Evolutionary conservation across 2,113 vertebrate species (phyloP).

Genomic region (Coptodon bakossiorum): DNA sequence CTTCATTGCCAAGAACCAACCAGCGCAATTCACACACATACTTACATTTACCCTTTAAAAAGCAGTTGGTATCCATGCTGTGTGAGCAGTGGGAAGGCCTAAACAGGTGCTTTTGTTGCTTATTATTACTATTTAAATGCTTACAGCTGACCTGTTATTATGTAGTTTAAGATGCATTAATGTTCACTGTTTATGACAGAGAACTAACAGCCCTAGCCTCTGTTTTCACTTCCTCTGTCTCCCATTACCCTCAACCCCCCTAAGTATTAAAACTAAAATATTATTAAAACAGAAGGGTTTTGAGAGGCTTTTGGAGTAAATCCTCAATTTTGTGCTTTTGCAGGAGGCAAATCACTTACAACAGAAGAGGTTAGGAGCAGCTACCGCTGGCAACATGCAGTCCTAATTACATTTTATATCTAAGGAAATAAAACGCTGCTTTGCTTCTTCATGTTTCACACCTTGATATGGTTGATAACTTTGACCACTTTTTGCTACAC

Average conservation of each 20-base stretch:
- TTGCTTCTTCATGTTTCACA: neutral
- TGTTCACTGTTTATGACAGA: neutral
- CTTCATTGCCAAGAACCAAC: neutral
- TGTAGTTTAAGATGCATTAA: neutral
- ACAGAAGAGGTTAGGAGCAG: neutral
- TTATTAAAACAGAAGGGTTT: neutral
- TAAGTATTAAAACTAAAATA: neutral
- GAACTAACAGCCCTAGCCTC: neutral
- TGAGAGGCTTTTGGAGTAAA: neutral
- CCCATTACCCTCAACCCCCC: neutral
- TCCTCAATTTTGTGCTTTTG: neutral
- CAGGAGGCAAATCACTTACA: neutral
- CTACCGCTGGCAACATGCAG: neutral
- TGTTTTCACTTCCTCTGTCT: neutral
- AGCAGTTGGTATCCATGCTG: accelerated
- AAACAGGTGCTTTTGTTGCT: neutral
- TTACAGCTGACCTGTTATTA: neutral
- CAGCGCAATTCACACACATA: accelerated
- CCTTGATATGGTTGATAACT: neutral
- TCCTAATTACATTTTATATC: neutral
- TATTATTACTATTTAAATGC: neutral
- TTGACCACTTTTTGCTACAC: neutral
- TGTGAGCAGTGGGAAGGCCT: neutral
- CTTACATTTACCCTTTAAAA: neutral
- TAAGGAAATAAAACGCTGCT: neutral